These are phyloP conservation scores for Mesocricetus auratus DNA, from an alignment of 2,113 vertebrate genomes.

Conservation along the genomic window DNA sequence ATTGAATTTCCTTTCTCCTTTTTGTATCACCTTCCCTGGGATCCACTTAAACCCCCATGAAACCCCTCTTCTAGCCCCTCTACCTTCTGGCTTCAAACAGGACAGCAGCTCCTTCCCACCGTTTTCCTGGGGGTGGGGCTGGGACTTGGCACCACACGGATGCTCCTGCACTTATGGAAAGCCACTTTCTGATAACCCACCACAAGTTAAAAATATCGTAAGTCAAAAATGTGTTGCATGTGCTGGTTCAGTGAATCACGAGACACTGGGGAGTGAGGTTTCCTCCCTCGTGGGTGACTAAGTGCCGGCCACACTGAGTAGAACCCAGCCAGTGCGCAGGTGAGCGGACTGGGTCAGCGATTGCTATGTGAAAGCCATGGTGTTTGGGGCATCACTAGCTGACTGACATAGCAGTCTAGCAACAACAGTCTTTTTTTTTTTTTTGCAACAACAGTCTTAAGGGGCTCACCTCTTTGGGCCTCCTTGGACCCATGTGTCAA, in stretches of 20 bases:
- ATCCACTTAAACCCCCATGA: neutral
- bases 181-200: neutral
- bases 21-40: neutral
- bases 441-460: neutral
- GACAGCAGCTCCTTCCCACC: accelerated
- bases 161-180: neutral
- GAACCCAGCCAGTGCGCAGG: too few relatives aligned
- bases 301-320: too few relatives aligned
- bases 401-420: neutral
- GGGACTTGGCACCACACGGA: neutral
- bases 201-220: neutral
- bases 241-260: too few relatives aligned
- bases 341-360: too few relatives aligned
- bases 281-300: neutral
- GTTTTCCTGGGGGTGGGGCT: neutral
- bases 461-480: neutral
- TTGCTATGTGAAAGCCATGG: neutral
- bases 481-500: neutral
- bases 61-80: neutral
- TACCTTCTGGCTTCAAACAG: neutral
- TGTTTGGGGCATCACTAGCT: neutral
- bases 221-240: neutral
- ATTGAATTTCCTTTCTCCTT: neutral
- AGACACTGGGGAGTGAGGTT: neutral
- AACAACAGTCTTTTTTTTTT: neutral